Evolutionary conservation across 2,113 vertebrate genomes (phyloP).

Genomic region (Perca schrenkii): DNA sequence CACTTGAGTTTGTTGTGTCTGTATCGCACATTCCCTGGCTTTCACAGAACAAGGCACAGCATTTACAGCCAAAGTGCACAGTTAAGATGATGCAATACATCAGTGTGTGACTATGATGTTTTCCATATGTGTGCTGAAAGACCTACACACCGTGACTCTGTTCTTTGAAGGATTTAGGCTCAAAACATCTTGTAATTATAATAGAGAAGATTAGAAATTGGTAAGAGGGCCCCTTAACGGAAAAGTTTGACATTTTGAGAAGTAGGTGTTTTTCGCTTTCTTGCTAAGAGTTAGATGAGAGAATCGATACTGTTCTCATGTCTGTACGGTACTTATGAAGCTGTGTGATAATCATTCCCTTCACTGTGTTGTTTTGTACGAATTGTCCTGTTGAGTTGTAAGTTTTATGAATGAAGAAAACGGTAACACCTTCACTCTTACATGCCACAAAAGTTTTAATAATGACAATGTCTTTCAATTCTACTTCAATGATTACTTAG

Average conservation of each 20-base stretch:
- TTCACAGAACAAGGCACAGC: background rate
- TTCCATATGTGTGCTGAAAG: constrained; percentile 21
- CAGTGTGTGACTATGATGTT: background rate
- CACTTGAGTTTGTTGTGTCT: background rate
- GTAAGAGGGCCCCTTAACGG: background rate
- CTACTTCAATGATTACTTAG: too few species aligned
- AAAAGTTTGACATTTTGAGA: background rate
- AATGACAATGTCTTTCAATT: too few species aligned
- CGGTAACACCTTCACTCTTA: too few species aligned
- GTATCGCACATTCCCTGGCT: background rate
- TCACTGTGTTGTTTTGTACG: background rate
- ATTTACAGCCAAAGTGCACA: background rate
- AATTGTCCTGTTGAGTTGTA: too few species aligned
- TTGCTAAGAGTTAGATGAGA: background rate
- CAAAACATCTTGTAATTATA: background rate
- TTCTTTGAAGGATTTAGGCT: background rate
- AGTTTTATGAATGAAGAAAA: background rate
- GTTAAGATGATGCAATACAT: constrained; percentile 23
- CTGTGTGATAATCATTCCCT: background rate
- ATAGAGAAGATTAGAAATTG: background rate
- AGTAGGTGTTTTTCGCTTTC: background rate
- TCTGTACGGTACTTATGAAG: background rate
- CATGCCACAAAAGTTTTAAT: too few species aligned
- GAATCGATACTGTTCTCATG: background rate
- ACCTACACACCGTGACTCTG: background rate